A percentile compares a stretch with the other conserved stretches of the same genome.
Evolutionary conservation across 2,888 invertebrate species (phyloP).

Genomic region (Dione juno): DNA sequence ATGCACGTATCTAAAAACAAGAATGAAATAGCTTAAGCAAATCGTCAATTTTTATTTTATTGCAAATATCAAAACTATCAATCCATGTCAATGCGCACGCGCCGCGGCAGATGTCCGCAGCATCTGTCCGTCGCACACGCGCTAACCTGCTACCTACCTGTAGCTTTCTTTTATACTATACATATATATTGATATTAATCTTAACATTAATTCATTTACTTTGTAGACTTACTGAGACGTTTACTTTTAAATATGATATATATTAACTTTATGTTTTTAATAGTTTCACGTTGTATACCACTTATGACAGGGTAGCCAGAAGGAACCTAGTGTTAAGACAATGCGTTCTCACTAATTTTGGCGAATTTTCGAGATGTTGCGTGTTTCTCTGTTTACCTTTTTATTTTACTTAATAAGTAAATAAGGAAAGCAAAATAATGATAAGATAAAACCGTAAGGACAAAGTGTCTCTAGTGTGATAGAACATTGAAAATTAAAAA

Average conservation of each 20-base stretch:
- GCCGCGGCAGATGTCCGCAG: conserved; percentile 77
- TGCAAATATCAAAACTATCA: conserved; percentile 59
- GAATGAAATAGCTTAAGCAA: too few species aligned
- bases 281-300: too few species aligned
- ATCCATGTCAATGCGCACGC: conserved; percentile 56
- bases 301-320: background rate
- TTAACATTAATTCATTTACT: conserved; percentile 20
- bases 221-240: too few species aligned
- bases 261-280: too few species aligned
- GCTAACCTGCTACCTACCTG: conserved; percentile 64
- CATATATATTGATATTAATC: conserved; percentile 17
- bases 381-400: too few species aligned
- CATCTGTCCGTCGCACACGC: conserved; percentile 70
- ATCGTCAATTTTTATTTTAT: too few species aligned
- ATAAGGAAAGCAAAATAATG: too few species aligned
- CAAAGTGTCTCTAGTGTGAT: too few species aligned
- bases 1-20: background rate
- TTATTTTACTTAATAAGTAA: too few species aligned
- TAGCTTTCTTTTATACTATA: conserved; percentile 52
- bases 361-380: too few species aligned
- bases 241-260: background rate
- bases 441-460: too few species aligned
- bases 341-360: background rate
- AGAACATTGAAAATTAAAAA: too few species aligned
- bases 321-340: background rate